Evolutionary conservation across 1,140 invertebrate species (phyloP), one percentile per base, ranked within the genome.

Genomic region (Varroa destructor): DNA sequence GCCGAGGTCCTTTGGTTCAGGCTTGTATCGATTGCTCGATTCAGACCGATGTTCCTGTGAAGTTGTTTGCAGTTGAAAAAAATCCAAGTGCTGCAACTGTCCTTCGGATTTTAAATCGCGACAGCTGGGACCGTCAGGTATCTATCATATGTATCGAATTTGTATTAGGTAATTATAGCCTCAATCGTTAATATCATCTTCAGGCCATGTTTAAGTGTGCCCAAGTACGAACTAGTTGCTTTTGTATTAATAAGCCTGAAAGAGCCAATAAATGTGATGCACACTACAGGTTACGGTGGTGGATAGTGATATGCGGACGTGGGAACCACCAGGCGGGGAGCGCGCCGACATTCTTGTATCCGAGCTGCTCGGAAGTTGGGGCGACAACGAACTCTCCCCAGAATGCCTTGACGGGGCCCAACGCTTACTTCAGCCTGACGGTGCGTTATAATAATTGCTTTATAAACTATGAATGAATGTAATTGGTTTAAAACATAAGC

Each of bases 351-450:
- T 99, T 74, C 81, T 99, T 46, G 89, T 99, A 0, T 97, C 93
- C 8, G 97, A 99, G 82, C 82, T 99, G 25, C 82, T 99, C 6
- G 90, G 97, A 4, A 98, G 95, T 8, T 98, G 99, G 84, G 94
- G 93, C 36, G 95, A 99, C 79, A 99, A 99, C 81, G 97, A 99
- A 82, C 84, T 99, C 0, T 96, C 92, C 0, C 97, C 97, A 0
- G 97, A 99, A 81, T 99, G 96, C 82, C 83, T 99, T 12, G 93
- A 99, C 83, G 93, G 94, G 5, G 93, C 92, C 12, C 87, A 93
- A 76, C 85, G 87, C 56, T 88, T 93, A 75, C 80, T 97, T 0
- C 93, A 91, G 83, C 84, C 86, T 87, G 77, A 76, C 46, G 71
- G 56, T 42, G 56, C 72, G 57, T 3, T 12, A n/a, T 25, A 25